Evolutionary conservation across 2,888 invertebrate species (phyloP), one percentile per base, ranked within the genome.

Genomic region (Ormyrus thymus): DNA sequence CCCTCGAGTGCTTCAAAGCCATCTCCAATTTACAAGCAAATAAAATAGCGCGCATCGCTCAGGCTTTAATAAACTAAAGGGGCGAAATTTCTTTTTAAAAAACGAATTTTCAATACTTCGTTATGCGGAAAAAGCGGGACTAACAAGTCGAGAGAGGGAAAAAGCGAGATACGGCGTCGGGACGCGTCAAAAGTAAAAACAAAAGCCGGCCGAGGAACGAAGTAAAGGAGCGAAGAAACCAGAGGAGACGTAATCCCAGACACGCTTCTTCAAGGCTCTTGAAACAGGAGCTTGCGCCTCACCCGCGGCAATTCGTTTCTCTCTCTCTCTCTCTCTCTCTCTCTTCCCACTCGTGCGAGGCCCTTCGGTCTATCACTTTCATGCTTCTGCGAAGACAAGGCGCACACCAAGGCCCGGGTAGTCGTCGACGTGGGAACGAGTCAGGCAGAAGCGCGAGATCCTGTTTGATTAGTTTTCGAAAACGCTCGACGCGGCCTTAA

Each of bases 241-340:
- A 71, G 61, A 55, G 75, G 13, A 55, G 45, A 71, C 66, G 71
- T 65, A 81, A 81, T 83, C 80, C 80, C 75, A 73, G 81, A 82
- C 81, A 76, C 72, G 53, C 78, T 72, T 53, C 69, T 81, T 48
- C 70, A 55, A 56, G 68, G 46, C 70, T 68, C 81, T 79, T 76
- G 78, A 78, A 80, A 80, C 79, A 56, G 58, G 76, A 79, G 76
- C 29, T 29, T 29, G 29, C 29, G 55, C 13, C 15, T 11, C 73
- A 43, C 13, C 50, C 59, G 43, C 51, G 55, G 61, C 59, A 78
- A 62, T 66, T 62, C 66, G 75, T 66, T 77, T 66, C 29, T 29
- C 29, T 29, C 29, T 29, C 29, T 29, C 29, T 29, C 29, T n/a
- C n/a, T n/a, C n/a, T 29, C 29, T 29, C 29, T 29, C 29, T 1